phyloP scores from a whole-genome alignment of 1,140 invertebrate genomes.

The Drosophila eugracilis region DNA sequence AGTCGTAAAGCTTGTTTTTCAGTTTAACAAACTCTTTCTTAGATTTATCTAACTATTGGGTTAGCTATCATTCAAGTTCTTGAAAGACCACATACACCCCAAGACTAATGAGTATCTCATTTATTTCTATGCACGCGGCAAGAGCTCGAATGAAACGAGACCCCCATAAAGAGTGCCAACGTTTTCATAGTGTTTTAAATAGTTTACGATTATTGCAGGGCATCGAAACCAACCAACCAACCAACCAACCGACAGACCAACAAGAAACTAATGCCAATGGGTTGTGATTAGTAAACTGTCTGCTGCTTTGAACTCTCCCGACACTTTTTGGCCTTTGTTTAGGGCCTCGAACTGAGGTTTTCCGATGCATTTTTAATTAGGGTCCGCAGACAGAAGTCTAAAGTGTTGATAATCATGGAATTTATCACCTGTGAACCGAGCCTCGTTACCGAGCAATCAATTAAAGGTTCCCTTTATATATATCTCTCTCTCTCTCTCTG shows the following conservation, averaged over 20 bases:
- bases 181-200: constrained; percentile 73
- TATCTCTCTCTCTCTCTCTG: background rate
- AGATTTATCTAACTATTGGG: no score
- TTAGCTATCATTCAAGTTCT: no score
- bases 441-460: constrained; percentile 49
- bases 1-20: no score
- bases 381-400: constrained; percentile 41
- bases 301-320: constrained; percentile 65
- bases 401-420: constrained; percentile 77
- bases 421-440: constrained; percentile 79
- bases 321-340: constrained; percentile 31
- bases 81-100: background rate
- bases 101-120: constrained; percentile 30
- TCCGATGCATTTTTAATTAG: constrained; percentile 81
- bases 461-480: constrained; percentile 22
- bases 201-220: constrained; percentile 78
- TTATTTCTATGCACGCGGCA: constrained; percentile 67
- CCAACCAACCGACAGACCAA: constrained; percentile 35
- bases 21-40: no score
- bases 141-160: constrained; percentile 43
- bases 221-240: constrained; percentile 40
- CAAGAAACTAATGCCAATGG: constrained; percentile 41
- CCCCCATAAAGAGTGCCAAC: constrained; percentile 69
- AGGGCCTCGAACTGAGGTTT: constrained; percentile 28
- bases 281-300: constrained; percentile 61